A percentile compares a stretch with the other conserved stretches of the same genome.
phyloP scores from a whole-genome alignment of 23 tunicate genomes.

The Aplidium turbinatum region DNA sequence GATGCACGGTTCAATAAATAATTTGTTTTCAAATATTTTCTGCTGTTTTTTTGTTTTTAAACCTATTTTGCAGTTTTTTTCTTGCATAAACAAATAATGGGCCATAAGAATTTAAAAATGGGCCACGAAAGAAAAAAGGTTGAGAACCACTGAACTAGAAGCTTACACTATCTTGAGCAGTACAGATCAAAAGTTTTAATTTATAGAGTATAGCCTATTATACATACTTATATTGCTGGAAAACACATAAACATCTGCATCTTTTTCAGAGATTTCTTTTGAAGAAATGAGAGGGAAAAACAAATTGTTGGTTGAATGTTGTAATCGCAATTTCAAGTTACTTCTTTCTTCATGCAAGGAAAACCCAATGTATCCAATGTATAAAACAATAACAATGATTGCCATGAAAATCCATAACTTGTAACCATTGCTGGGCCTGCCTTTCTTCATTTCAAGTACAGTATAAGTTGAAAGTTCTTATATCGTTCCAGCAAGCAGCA shows the following conservation, averaged over 20 bases:
- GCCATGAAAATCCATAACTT: slow-evolving; percentile 4
- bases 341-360: slow-evolving; percentile 20
- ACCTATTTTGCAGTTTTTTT: too few species aligned
- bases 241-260: not conserved
- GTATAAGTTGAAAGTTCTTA: too few species aligned
- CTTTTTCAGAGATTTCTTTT: not conserved
- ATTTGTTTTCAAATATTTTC: too few species aligned
- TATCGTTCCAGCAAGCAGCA: too few species aligned
- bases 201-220: not conserved
- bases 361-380: slow-evolving; percentile 11
- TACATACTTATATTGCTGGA: not conserved
- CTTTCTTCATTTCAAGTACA: too few species aligned
- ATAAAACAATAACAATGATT: not conserved
- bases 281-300: not conserved
- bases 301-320: not conserved
- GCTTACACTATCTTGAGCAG: not conserved
- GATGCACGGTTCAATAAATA: not conserved
- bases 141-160: not conserved
- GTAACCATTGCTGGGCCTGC: too few species aligned
- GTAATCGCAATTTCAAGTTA: not conserved
- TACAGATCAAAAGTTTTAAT: not conserved
- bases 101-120: too few species aligned
- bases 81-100: too few species aligned
- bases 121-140: not conserved
- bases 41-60: too few species aligned